Conservation (phyloP, 2,113 vertebrate genomes). For the Oryzias celebensis region DNA sequence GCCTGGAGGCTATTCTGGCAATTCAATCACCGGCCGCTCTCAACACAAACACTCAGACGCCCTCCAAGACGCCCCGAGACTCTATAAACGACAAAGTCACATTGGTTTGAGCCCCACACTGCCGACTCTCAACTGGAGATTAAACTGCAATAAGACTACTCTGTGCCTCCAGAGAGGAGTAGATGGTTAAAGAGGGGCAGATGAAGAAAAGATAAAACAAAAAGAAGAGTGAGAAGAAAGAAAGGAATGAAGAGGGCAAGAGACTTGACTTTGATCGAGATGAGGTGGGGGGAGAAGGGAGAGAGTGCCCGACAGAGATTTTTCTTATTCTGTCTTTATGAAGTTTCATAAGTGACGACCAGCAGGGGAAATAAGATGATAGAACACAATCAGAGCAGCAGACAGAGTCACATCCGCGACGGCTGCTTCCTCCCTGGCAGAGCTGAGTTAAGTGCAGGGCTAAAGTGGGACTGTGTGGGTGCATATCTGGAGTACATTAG, state of each 20-base stretch:
- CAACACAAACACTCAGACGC: constrained; percentile 45
- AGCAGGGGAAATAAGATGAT: constrained; percentile 67
- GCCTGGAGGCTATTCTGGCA: constrained; percentile 40
- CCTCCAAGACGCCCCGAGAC: constrained; percentile 31
- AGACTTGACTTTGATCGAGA: constrained; percentile 35
- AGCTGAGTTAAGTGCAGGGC: constrained; percentile 29
- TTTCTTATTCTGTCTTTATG: constrained; percentile 49
- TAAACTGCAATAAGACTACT: constrained; percentile 39
- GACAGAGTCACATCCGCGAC: constrained; percentile 35
- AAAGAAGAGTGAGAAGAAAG: constrained; percentile 1
- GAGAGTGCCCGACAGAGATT: constrained; percentile 27
- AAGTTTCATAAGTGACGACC: constrained; percentile 54
- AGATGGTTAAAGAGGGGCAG: constrained; percentile 11
- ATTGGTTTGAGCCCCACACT: constrained; percentile 32
- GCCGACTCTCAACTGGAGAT: constrained; percentile 43
- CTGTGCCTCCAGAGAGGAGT: constrained; percentile 36
- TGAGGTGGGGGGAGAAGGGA: constrained; percentile 4
- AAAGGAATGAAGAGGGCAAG: constrained; percentile 1
- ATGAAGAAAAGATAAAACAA: constrained; percentile 14
- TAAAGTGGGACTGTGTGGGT: constrained; percentile 32
- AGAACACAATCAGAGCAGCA: constrained; percentile 38
- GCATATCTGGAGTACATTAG: constrained; percentile 7
- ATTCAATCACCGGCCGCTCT: constrained; percentile 52
- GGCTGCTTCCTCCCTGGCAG: constrained; percentile 25
- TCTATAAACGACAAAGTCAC: constrained; percentile 57